Conservation (phyloP, 2,888 invertebrate species). For the Neria commutata region DNA sequence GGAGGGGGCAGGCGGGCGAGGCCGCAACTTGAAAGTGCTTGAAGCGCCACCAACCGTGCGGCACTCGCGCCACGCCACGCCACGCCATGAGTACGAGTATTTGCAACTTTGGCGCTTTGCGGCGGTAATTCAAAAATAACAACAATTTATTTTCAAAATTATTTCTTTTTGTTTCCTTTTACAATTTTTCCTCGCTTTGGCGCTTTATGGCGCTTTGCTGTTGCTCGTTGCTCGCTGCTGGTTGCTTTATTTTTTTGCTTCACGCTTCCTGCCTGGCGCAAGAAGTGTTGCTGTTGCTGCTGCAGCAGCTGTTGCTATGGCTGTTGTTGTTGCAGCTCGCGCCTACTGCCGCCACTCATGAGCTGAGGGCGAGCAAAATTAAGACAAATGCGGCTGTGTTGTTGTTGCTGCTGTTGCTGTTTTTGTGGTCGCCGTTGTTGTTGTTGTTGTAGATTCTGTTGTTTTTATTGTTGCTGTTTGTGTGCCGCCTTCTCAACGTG, state of each 20-base stretch:
- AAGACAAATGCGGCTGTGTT: not conserved
- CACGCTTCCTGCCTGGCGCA: not conserved
- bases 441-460: no score
- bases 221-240: not conserved
- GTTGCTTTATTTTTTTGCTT: constrained; percentile 1
- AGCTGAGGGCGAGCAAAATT: not conserved
- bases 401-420: not conserved
- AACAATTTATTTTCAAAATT: constrained; percentile 17
- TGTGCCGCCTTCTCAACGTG: constrained; percentile 3
- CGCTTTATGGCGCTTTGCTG: not conserved
- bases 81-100: not conserved
- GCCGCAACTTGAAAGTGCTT: not conserved
- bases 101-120: not conserved
- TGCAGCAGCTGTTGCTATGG: not conserved
- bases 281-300: constrained; percentile 17
- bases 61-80: constrained; percentile 1
- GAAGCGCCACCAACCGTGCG: constrained; percentile 15
- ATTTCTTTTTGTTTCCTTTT: no score
- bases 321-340: constrained; percentile 1
- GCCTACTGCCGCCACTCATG: not conserved
- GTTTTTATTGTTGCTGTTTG: no score
- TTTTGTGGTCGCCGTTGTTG: not conserved
- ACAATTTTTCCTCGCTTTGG: not conserved
- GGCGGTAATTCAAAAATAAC: constrained; percentile 17
- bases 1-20: not conserved